Conservation (phyloP, 2,797 vertebrate species). For the Galaxias olidus region DNA sequence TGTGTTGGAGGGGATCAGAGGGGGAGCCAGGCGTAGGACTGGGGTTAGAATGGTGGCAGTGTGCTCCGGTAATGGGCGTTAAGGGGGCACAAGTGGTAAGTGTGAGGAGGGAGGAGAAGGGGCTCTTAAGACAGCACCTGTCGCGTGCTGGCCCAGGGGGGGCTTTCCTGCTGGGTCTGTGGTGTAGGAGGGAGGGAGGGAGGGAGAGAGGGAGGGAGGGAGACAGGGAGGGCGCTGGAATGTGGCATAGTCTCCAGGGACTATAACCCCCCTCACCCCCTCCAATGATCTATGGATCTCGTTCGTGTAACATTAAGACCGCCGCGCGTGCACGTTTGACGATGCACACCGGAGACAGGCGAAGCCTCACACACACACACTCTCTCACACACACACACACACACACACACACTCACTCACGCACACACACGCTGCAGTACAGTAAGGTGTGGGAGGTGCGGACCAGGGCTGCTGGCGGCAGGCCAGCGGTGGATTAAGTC, state of each 20-base stretch:
- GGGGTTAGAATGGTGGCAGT: constrained; percentile 45
- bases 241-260: constrained; percentile 51
- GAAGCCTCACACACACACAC: constrained; percentile 14
- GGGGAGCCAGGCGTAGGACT: constrained; percentile 25
- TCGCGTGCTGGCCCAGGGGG: constrained; percentile 64
- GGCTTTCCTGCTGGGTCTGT: constrained; percentile 15
- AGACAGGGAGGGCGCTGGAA: constrained; percentile 51
- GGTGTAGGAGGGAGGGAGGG: background rate
- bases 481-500: constrained; percentile 69
- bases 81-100: constrained; percentile 56
- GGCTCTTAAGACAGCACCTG: constrained; percentile 75
- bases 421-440: constrained; percentile 8
- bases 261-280: constrained; percentile 8
- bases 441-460: background rate
- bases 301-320: constrained; percentile 48
- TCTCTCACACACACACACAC: background rate
- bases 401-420: constrained; percentile 15
- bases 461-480: constrained; percentile 43
- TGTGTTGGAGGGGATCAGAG: constrained; percentile 25
- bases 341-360: constrained; percentile 18
- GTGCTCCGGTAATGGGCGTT: constrained; percentile 45
- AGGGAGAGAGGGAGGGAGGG: constrained; percentile 16
- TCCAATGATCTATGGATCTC: constrained; percentile 43
- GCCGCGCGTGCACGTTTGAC: constrained; percentile 25
- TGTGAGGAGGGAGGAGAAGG: constrained; percentile 52